Evolutionary conservation across 2,113 vertebrate genomes (phyloP).

Genomic region (Ptychochromis oligacanthus): DNA sequence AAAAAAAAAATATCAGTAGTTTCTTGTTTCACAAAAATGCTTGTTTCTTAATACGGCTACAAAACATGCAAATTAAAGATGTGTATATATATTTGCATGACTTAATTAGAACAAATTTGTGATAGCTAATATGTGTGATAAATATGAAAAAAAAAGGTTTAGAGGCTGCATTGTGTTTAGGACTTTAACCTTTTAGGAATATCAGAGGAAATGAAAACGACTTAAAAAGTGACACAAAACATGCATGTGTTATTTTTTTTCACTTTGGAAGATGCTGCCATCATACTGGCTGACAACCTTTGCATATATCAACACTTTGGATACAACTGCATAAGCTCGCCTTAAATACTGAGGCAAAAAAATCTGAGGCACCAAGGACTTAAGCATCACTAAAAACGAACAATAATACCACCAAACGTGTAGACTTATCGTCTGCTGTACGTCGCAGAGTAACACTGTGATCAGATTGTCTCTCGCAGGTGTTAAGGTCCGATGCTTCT

Average conservation of each 20-base stretch:
- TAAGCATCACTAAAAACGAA: neutral
- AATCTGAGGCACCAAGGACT: conserved; percentile 10
- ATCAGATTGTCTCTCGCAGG: conserved; percentile 27
- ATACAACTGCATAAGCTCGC: conserved; percentile 12
- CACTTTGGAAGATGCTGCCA: conserved; percentile 35
- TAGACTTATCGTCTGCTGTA: conserved; percentile 21
- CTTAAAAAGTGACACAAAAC: conserved; percentile 9
- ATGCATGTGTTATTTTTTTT: conserved; percentile 36
- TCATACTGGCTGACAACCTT: neutral
- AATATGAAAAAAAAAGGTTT: conserved; percentile 10
- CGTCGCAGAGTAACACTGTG: conserved; percentile 31
- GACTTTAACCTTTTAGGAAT: conserved; percentile 16
- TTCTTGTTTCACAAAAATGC: conserved; percentile 58
- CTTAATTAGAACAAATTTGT: neutral
- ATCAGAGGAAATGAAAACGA: conserved; percentile 6
- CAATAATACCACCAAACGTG: neutral
- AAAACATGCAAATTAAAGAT: conserved; percentile 40
- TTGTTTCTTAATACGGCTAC: conserved; percentile 20
- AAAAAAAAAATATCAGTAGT: conserved; percentile 71
- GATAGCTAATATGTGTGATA: conserved; percentile 30
- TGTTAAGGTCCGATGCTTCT: conserved; percentile 24
- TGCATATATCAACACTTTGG: conserved; percentile 9
- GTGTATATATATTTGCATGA: conserved; percentile 31
- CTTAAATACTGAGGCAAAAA: conserved; percentile 35
- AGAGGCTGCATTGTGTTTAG: conserved; percentile 22